phyloP scores from a whole-genome alignment of 2,888 invertebrate species.

The Ormia ochracea region DNA sequence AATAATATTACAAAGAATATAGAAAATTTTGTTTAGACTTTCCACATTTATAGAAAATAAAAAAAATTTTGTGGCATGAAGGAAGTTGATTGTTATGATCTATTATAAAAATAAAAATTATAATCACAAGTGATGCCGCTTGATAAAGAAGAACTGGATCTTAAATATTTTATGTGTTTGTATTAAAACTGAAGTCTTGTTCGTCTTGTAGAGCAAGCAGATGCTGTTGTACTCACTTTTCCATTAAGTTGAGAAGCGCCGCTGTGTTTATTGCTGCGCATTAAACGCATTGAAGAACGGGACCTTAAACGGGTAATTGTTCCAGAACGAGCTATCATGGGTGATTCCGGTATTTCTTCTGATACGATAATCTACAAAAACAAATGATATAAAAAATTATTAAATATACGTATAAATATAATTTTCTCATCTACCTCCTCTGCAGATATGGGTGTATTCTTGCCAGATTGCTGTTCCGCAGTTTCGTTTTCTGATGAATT shows the following conservation, averaged over 20 bases:
- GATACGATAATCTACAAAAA: constrained; percentile 66
- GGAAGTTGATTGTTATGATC: background rate
- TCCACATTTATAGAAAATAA: background rate
- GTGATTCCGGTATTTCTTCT: constrained; percentile 72
- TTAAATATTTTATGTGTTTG: constrained; percentile 12
- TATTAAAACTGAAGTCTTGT: constrained; percentile 65
- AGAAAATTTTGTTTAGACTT: background rate
- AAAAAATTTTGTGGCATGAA: background rate
- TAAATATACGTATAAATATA: background rate
- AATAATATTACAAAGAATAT: constrained; percentile 9
- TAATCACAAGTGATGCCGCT: background rate
- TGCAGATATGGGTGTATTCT: background rate
- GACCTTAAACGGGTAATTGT: constrained; percentile 34
- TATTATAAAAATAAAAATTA: background rate
- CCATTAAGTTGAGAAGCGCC: constrained; percentile 24
- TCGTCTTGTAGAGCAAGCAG: constrained; percentile 61
- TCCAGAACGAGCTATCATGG: constrained; percentile 60
- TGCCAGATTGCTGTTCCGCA: background rate
- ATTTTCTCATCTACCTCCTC: constrained; percentile 56
- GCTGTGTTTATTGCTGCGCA: constrained; percentile 30
- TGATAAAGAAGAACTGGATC: constrained; percentile 14
- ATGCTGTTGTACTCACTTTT: constrained; percentile 66
- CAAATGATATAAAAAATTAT: background rate
- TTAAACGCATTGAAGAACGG: constrained; percentile 21
- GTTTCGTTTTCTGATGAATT: background rate